A percentile compares a stretch with the other conserved stretches of the same genome.
Evolutionary conservation across 2,888 invertebrate genomes (phyloP).

Genomic region (Entomobrya multifasciata): DNA sequence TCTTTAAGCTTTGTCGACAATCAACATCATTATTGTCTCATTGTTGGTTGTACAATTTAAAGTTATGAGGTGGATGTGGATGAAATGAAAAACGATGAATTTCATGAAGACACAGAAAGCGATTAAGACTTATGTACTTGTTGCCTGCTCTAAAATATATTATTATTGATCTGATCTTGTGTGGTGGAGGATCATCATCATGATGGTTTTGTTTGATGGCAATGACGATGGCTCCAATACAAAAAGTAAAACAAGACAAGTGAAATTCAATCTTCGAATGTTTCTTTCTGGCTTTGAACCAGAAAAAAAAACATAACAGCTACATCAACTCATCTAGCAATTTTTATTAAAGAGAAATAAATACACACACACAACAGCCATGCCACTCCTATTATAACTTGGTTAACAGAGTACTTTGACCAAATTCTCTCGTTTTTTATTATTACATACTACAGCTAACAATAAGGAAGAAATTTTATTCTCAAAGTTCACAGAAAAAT

Average conservation of each 20-base stretch:
- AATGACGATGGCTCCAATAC: constrained; percentile 32
- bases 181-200: constrained; percentile 24
- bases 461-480: not conserved
- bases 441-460: not conserved
- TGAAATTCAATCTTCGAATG: constrained; percentile 60
- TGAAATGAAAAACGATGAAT: constrained; percentile 29
- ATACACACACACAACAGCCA: not conserved
- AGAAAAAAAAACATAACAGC: constrained; percentile 25
- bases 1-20: constrained; percentile 55
- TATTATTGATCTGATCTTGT: constrained; percentile 47
- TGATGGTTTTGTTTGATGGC: not conserved
- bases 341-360: constrained; percentile 6
- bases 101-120: not conserved
- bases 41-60: constrained; percentile 61
- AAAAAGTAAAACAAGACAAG: constrained; percentile 49
- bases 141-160: constrained; percentile 2
- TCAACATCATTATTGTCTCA: constrained; percentile 65
- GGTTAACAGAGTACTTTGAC: not conserved
- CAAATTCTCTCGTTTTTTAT: constrained; percentile 20
- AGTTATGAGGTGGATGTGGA: constrained; percentile 34
- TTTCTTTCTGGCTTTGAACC: constrained; percentile 49
- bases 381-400: constrained; percentile 53
- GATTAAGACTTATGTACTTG: constrained; percentile 54
- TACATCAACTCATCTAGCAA: not conserved
- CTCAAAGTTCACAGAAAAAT: not conserved